Evolutionary conservation across 2,113 vertebrate genomes (phyloP), one percentile per base, ranked within the genome.

Genomic region (Microtus montanus): DNA sequence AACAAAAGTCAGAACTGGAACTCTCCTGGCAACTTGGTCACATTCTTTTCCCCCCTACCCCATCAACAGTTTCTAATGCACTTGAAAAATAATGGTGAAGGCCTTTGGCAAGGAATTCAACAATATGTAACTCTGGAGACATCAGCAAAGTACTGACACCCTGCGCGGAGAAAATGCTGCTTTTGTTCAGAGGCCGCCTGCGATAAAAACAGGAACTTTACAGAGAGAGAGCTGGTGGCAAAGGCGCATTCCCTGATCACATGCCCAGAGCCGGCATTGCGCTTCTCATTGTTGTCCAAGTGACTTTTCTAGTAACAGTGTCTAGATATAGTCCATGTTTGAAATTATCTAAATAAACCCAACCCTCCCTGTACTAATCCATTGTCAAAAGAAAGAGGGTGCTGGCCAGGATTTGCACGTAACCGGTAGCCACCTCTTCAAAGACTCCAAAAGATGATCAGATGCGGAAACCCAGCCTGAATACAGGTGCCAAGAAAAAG

Each of bases 201-300:
- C 2, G 95, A 95, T 84, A 86, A 92, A 97, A 97, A 98, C 97
- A 96, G 97, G 97, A 97, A 98, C 97, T 97, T 97, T 93, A 90
- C 79, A 94, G 92, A 95, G 49, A 94, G 92, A 95, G 94, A 94
- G 95, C 92, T 73, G 95, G 92, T 93, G 89, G n/a, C 96, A 89
- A 96, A 94, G 80, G 95, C 82, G 79, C 87, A 58, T 68, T 90
- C 90, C 87, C 90, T 74, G 71, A 85, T 92, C 96, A 95, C 97
- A 96, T 84, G 97, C 93, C 83, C 91, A 90, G 89, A 9, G 83
- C 89, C 38, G 49, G 91, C 87, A 70, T 74, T 71, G 80, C 30
- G 89, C 79, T 80, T 66, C 93, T 90, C 97, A 97, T 96, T 96
- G 95, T 97, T 85, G 79, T 97, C 80, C 79, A 10, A 35, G 70